Conservation (phyloP, 2,797 vertebrate species). For the Sebastes kiyomatsui region DNA sequence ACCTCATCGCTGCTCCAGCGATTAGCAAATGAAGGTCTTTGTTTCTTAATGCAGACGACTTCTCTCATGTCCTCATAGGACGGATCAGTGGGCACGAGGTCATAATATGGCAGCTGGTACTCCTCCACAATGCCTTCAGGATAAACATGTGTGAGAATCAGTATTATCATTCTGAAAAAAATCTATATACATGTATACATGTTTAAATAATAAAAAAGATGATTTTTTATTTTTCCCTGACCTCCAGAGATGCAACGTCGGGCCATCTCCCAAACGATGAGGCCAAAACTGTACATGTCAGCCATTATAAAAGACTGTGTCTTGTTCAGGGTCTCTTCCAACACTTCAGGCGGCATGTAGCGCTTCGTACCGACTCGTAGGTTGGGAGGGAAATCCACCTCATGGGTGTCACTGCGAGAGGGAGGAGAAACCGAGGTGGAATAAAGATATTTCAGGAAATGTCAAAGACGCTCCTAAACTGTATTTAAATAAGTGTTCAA, state of each 20-base stretch:
- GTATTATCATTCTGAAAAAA: neutral
- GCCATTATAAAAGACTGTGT: conserved; percentile 98
- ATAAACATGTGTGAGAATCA: neutral
- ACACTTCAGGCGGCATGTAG: conserved; percentile 96
- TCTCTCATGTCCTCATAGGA: conserved; percentile 97
- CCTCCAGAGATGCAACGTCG: conserved; percentile 94
- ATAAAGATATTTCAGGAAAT: neutral
- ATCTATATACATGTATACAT: neutral
- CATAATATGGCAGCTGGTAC: conserved; percentile 95
- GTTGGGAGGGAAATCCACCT: conserved; percentile 95
- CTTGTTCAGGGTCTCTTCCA: conserved; percentile 94
- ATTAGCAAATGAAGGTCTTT: conserved; percentile 92
- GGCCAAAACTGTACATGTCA: conserved; percentile 98
- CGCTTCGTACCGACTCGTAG: conserved; percentile 97
- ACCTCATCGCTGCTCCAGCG: conserved; percentile 97
- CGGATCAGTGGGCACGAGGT: conserved; percentile 92
- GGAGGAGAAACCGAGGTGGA: neutral
- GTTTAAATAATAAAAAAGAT: neutral
- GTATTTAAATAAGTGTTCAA: neutral
- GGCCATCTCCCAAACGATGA: conserved; percentile 96
- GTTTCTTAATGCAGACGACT: conserved; percentile 91
- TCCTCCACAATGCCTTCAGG: conserved; percentile 93
- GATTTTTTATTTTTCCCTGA: conserved; percentile 63
- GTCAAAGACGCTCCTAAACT: neutral
- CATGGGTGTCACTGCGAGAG: conserved; percentile 90